Evolutionary conservation across 2,888 invertebrate species (phyloP).

Genomic region (Cerceris ruficornis): DNA sequence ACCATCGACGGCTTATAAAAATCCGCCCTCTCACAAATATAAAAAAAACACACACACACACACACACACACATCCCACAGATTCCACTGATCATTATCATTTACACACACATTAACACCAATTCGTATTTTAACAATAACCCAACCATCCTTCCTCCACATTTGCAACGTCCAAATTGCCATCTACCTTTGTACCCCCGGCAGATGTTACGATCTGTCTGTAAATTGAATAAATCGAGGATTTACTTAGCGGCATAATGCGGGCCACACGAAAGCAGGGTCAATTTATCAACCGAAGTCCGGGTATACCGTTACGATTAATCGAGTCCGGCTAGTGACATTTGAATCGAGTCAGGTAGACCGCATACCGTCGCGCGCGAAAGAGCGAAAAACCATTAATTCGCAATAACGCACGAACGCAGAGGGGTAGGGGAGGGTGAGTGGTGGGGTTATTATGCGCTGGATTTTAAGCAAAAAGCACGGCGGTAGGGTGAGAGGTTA

Average conservation of each 20-base stretch:
- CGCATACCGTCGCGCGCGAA: slow-evolving; percentile 28
- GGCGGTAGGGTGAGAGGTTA: slow-evolving; percentile 70
- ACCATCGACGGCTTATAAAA: no score
- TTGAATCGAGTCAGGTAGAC: slow-evolving; percentile 43
- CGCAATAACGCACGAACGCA: slow-evolving; percentile 51
- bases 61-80: not conserved
- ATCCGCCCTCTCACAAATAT: no score
- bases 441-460: slow-evolving; percentile 53
- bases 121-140: not conserved
- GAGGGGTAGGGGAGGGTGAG: slow-evolving; percentile 3
- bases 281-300: slow-evolving; percentile 50
- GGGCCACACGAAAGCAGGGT: not conserved
- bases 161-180: not conserved
- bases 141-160: not conserved
- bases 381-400: slow-evolving; percentile 56
- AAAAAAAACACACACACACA: no score
- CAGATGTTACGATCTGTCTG: not conserved
- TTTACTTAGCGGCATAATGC: slow-evolving; percentile 1
- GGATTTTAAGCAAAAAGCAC: slow-evolving; percentile 53
- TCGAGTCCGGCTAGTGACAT: slow-evolving; percentile 42
- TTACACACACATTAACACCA: not conserved
- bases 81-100: not conserved
- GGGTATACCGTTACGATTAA: slow-evolving; percentile 45
- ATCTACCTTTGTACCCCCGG: not conserved
- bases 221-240: slow-evolving; percentile 5